Conservation (phyloP, 2,113 vertebrate genomes). For the Perca flavescens region DNA sequence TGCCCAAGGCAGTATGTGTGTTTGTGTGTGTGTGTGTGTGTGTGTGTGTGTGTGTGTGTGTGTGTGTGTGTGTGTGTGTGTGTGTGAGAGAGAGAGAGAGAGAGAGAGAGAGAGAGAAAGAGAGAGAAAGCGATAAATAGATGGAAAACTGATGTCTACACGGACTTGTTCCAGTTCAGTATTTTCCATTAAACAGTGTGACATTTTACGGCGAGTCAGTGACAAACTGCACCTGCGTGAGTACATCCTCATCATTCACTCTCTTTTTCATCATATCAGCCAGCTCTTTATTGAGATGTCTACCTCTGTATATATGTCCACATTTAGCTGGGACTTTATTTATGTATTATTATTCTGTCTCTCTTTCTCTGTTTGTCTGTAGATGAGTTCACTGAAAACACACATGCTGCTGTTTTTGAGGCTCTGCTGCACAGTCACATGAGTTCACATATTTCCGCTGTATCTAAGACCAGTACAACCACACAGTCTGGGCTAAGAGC, state of each 20-base stretch:
- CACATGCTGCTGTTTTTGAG: slow-evolving; percentile 5
- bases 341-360: too few species aligned
- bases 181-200: slow-evolving; percentile 57
- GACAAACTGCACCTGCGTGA: slow-evolving; percentile 51
- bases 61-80: slow-evolving; percentile 6
- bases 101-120: too few species aligned
- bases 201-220: slow-evolving; percentile 42
- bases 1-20: background rate
- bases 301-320: slow-evolving; percentile 41
- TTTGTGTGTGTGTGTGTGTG: slow-evolving; percentile 1
- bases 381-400: slow-evolving; percentile 7
- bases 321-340: slow-evolving; percentile 1
- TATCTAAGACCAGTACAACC: background rate
- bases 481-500: background rate
- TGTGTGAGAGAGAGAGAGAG: too few species aligned
- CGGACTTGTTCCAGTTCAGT: slow-evolving; percentile 67
- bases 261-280: slow-evolving; percentile 15
- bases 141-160: slow-evolving; percentile 35
- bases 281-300: slow-evolving; percentile 18
- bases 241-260: slow-evolving; percentile 20
- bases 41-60: slow-evolving; percentile 1
- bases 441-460: slow-evolving; percentile 11
- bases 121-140: background rate
- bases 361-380: background rate
- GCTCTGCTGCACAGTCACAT: slow-evolving; percentile 19